Base-by-base conservation (phyloP, 2,797 vertebrate genomes). In the Myiotriccus ornatus region DNA sequence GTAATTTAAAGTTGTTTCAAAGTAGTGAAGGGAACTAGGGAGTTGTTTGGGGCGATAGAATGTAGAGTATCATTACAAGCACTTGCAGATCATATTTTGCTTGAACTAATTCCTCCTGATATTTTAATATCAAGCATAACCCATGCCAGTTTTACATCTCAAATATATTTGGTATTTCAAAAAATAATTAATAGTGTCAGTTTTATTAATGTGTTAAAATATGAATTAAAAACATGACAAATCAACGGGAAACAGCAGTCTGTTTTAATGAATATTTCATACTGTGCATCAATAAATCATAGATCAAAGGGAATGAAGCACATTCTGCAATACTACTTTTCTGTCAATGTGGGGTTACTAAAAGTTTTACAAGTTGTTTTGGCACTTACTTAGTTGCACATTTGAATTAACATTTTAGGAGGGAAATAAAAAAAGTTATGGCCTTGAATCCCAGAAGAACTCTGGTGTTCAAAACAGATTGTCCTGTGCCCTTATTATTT, bases 201-300 rank as follows among this genome's bases (percentile, higher is more conserved):
- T 97, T 97, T 98, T 98, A 97, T 97, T 97, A 98, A 97, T 97
- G 97, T 97, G 95, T 98, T 97, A 97, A 98, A 97, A 97, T 97
- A 97, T 96, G 97, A 97, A 98, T 97, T 97, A 92, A 97, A 98
- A 97, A 97, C 95, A 96, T 97, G 97, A 98, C 97, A 97, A 97
- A 97, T 96, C 97, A 98, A 93, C 68, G 95, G 94, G 96, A 96
- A 98, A 95, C 71, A 95, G 96, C 96, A 94, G 96, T 97, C 97
- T 97, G 96, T 97, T 98, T 97, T 97, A 98, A 98, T 98, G 97
- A 98, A 98, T 98, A 97, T 98, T 98, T 98, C 96, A 97, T 96
- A 71, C 73, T 70, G 73, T 59, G 94, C 94, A 96, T 97, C 96
- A 96, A 97, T 97, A 97, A 97, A 98, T 97, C 97, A 97, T 95